Percentiles rank a stretch among this genome's conserved stretches.
phyloP scores from a whole-genome alignment of 64 coral and sea anemone species.

The Trachythela sp. region DNA sequence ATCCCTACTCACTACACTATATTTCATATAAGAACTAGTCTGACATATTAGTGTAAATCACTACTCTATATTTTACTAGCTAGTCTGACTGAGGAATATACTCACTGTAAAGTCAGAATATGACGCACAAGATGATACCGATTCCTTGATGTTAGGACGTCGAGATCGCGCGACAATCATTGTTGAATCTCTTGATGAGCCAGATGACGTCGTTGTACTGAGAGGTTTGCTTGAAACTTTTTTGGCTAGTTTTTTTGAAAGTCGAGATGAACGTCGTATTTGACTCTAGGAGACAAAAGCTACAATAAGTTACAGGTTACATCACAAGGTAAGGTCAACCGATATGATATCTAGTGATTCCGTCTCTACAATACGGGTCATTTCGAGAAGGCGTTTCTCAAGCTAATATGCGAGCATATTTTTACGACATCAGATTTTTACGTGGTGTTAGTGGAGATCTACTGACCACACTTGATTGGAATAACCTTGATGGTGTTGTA shows the following conservation, averaged over 20 bases:
- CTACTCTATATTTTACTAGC: too few species aligned
- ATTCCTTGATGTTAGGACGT: background rate
- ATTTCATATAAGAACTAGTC: too few species aligned
- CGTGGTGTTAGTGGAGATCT: background rate
- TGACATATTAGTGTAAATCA: too few species aligned
- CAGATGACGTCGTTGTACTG: background rate
- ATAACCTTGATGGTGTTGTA: background rate
- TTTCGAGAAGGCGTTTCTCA: too few species aligned
- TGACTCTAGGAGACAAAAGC: background rate
- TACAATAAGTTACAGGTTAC: too few species aligned
- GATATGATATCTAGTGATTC: too few species aligned
- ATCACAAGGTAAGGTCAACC: too few species aligned
- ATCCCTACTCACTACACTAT: too few species aligned
- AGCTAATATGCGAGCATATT: too few species aligned
- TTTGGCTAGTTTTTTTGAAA: background rate
- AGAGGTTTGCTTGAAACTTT: background rate
- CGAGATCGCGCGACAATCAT: background rate
- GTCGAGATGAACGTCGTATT: background rate
- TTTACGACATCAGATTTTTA: background rate
- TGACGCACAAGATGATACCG: background rate
- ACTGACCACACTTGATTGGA: background rate
- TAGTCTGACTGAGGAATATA: background rate
- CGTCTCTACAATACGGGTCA: too few species aligned
- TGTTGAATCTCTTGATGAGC: background rate
- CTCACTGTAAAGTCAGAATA: conserved; percentile 1